A percentile compares a stretch with the other conserved stretches of the same genome.
Conservation (phyloP, 2,113 vertebrate species). For the Scatophagus argus region DNA sequence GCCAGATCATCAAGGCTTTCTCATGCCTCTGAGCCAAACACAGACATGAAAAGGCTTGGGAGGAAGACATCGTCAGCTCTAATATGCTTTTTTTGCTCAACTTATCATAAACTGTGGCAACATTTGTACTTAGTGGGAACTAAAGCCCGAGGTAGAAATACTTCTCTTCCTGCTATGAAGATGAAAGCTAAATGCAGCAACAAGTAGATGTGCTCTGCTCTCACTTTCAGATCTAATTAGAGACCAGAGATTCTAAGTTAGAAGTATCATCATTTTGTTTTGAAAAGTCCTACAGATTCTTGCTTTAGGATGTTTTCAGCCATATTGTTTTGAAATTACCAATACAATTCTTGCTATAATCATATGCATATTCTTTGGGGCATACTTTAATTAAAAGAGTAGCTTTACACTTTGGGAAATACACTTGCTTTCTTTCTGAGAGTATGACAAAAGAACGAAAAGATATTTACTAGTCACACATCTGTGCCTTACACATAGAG, state of each 20-base stretch:
- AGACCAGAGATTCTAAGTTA: conserved; percentile 8
- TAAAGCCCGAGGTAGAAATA: conserved; percentile 43
- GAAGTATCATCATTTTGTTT: background rate
- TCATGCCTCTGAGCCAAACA: conserved; percentile 7
- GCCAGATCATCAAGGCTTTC: conserved; percentile 20
- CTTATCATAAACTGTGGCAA: conserved; percentile 44
- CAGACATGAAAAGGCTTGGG: conserved; percentile 38
- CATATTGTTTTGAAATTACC: background rate
- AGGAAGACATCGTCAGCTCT: conserved; percentile 25
- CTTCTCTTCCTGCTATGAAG: conserved; percentile 39
- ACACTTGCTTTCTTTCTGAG: background rate
- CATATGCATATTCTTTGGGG: background rate
- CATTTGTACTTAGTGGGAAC: conserved; percentile 34
- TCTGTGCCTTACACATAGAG: too few species aligned
- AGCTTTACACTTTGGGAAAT: background rate
- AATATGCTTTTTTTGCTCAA: conserved; percentile 34
- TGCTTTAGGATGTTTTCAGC: background rate
- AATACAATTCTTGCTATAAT: background rate
- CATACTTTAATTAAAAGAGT: background rate
- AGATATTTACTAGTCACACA: background rate
- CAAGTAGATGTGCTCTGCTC: conserved; percentile 31
- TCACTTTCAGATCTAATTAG: conserved; percentile 50
- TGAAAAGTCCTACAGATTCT: background rate
- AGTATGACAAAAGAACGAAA: background rate
- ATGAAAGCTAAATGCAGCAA: conserved; percentile 47